Base-by-base conservation (phyloP, 2,113 vertebrate species). In the Tetrao urogallus region DNA sequence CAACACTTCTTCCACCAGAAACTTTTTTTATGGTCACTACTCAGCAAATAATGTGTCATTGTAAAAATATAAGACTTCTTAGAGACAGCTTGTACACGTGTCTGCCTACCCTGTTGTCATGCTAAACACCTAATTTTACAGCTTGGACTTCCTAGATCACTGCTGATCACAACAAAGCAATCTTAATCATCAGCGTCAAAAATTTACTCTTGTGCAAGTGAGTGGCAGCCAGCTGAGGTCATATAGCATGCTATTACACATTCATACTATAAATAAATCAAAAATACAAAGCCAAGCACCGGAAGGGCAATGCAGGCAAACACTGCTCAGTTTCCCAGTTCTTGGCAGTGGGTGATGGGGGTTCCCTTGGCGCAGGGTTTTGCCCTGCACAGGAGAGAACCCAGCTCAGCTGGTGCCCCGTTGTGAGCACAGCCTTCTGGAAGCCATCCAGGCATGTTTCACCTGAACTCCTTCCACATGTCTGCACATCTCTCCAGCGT, bases 371-470 rank as follows among this genome's bases (percentile, higher is more conserved):
- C 0, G 1, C 0, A 10, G 70, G n/a, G 25, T 27, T 0, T 11
- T 60, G n/a, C 27, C 77, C 77, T 50, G 50, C 54, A 6, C 1
- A 1, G n/a, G 60, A 61, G 58, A 30, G 58, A 0, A 2, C 58
- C 58, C 30, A 13, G 34, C 34, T 43, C 16, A 38, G 42, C 42
- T 45, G 22, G 60, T 84, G 58, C 24, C 80, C 36, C 58, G 34
- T 21, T 1, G 0, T 40, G 40, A 79, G 50, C 58, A 60, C 82
- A 66, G 28, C 30, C n/a, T 8, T 10, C 40, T 8, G n/a, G 10
- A 22, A 30, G 1, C 27, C 84, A 86, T 24, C 40, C 8, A 43
- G 50, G 18, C 19, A 47, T 65, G 13, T 86, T 94, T 92, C 93
- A 75, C 25, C 56, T 45, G 82, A 94, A 96, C 15, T 2, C 4